Evolutionary conservation across 2,113 vertebrate genomes (phyloP), one percentile per base, ranked within the genome.

Genomic region (Odontophorus gujanensis): DNA sequence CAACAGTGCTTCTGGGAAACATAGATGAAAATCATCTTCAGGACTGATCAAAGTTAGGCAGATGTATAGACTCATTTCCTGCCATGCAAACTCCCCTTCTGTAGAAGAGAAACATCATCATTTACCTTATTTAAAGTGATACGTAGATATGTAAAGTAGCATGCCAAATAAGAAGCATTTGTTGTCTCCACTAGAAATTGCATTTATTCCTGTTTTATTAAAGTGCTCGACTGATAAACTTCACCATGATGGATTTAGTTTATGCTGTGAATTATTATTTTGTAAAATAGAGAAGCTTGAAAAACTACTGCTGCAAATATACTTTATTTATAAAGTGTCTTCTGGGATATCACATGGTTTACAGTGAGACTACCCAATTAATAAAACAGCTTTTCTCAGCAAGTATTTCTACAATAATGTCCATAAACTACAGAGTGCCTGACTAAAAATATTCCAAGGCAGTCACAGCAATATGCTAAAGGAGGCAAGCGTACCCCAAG

Each of bases 371-470:
- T 91, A 93, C 62, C 92, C 90, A 95, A 96, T 97, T 97, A 97
- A 95, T 92, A 95, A 73, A 96, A 92, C 51, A 95, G 97, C 96
- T 95, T 92, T 97, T 95, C 94, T 95, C 85, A 95, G 87, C 94
- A 95, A 91, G 58, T 87, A 80, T 96, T 95, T 96, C 58, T 93
- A 75, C 92, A 94, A 69, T 88, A 96, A 57, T 91, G 86, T 94
- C 85, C 59, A 57, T 96, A 80, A 95, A 87, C 76, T 93, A 91
- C 72, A 48, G 11, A 42, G 24, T 85, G 90, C 59, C 51, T 90
- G 57, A 58, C 91, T 94, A 87, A 73, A 95, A 93, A 59, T 95
- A 94, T 90, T 95, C 87, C 83, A 72, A 91, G 72, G 85, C 73
- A 84, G 85, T 89, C 87, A 78, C 9, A 57, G 71, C 92, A 95